phyloP scores from a whole-genome alignment of 2,113 vertebrate genomes.

The Caracal caracal region DNA sequence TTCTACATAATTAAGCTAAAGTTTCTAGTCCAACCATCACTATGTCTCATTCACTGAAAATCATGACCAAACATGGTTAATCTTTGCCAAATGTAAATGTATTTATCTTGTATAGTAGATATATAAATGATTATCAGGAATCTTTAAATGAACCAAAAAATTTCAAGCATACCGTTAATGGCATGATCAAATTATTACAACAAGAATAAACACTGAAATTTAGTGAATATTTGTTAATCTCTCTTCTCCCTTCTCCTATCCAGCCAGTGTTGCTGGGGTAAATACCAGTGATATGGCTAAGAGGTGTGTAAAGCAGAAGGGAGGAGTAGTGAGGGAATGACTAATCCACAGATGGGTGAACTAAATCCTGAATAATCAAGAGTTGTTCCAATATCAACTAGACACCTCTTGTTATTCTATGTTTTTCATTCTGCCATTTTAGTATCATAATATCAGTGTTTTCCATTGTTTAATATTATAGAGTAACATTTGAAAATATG shows the following conservation, averaged over 20 bases:
- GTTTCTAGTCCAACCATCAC: background rate
- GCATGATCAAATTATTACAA: background rate
- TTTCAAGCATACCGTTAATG: background rate
- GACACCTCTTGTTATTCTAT: background rate
- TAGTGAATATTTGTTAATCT: background rate
- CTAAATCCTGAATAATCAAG: constrained; percentile 24
- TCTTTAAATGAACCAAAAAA: background rate
- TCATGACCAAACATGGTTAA: background rate
- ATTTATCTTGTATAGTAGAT: background rate
- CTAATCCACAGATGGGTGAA: background rate
- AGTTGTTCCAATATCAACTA: background rate
- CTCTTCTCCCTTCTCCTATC: constrained; percentile 22
- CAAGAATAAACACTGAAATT: background rate
- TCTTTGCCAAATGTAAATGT: background rate
- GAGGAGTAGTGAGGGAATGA: background rate
- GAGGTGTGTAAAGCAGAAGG: background rate
- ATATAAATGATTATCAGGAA: background rate
- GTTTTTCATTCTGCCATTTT: background rate
- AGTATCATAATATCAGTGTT: background rate
- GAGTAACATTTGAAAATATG: background rate
- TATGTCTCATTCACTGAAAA: background rate
- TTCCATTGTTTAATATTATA: background rate
- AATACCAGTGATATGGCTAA: background rate
- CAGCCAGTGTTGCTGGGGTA: background rate
- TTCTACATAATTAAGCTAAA: background rate